These are phyloP conservation scores for Leptodactylus fallax DNA, from an alignment of 2,797 vertebrate genomes.

Conservation along the genomic window DNA sequence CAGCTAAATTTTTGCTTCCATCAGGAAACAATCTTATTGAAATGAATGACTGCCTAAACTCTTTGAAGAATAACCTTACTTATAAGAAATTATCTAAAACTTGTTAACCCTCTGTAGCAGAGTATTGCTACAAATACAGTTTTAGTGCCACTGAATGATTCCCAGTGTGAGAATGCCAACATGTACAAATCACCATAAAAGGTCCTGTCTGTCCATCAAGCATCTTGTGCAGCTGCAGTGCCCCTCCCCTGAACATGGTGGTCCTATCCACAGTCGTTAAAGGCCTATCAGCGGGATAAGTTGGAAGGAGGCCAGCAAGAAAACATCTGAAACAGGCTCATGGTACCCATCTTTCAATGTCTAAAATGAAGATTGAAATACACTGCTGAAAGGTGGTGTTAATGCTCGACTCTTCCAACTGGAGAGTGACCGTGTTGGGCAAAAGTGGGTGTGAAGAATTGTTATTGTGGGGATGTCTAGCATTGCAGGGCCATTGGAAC, in stretches of 20 bases:
- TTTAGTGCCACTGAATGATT: conserved; percentile 21
- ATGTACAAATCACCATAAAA: conserved; percentile 49
- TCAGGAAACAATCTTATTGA: neutral
- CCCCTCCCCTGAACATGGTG: conserved; percentile 49
- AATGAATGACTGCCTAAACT: neutral
- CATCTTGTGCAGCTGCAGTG: conserved; percentile 36
- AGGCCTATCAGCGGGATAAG: conserved; percentile 41
- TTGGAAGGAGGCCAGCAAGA: conserved; percentile 55
- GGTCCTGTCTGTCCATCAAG: conserved; percentile 35
- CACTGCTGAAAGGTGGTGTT: conserved; percentile 61
- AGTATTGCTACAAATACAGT: neutral
- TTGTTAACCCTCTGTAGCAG: neutral
- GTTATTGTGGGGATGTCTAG: conserved; percentile 37
- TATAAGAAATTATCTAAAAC: neutral
- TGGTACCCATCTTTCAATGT: conserved; percentile 62
- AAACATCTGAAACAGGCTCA: conserved; percentile 53
- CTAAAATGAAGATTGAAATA: conserved; percentile 64
- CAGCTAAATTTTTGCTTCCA: neutral
- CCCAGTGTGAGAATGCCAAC: conserved; percentile 10
- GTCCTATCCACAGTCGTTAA: conserved; percentile 41
- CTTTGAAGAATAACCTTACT: neutral
- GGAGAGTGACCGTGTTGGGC: conserved; percentile 51
- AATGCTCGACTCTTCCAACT: conserved; percentile 51
- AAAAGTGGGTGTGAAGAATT: conserved; percentile 60
- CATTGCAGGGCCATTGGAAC: conserved; percentile 48